Conservation (phyloP, 2,888 invertebrate species). For the Brenthis ino region DNA sequence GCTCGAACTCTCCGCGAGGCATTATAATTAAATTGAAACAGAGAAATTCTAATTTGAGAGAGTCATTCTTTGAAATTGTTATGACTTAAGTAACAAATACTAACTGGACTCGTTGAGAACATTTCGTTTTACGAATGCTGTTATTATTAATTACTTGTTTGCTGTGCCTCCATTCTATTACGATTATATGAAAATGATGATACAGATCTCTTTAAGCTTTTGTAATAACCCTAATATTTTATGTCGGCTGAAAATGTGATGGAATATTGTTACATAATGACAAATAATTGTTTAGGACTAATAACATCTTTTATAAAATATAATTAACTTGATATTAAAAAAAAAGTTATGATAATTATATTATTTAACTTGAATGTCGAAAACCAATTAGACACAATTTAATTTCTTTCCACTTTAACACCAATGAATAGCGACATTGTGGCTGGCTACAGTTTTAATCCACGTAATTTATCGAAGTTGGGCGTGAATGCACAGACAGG, state of each 20-base stretch:
- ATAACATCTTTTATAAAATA: too few relatives aligned
- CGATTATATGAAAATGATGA: slow-evolving; percentile 23
- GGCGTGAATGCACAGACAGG: slow-evolving; percentile 22
- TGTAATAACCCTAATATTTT: slow-evolving; percentile 11
- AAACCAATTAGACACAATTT: neutral
- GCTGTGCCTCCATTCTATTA: slow-evolving; percentile 15
- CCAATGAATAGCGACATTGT: slow-evolving; percentile 13
- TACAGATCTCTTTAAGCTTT: slow-evolving; percentile 15
- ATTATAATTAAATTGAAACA: slow-evolving; percentile 26
- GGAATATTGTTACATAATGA: neutral
- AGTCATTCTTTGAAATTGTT: slow-evolving; percentile 33
- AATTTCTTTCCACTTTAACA: slow-evolving; percentile 10
- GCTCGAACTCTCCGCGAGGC: slow-evolving; percentile 12
- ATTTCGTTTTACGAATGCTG: slow-evolving; percentile 36
- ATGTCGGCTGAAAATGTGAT: neutral
- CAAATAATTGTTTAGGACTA: too few relatives aligned
- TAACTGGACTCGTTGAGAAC: slow-evolving; percentile 26
- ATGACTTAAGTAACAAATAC: slow-evolving; percentile 34
- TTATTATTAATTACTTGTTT: slow-evolving; percentile 36
- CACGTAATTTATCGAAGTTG: slow-evolving; percentile 27
- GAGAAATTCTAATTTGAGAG: slow-evolving; percentile 33
- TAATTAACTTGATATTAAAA: too few relatives aligned
- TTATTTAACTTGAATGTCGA: neutral
- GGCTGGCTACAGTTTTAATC: slow-evolving; percentile 28
- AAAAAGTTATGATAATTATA: too few relatives aligned